Percentiles rank a stretch among this genome's conserved stretches.
Evolutionary conservation across 2,797 vertebrate genomes (phyloP).

Genomic region (Hemibagrus guttatus): DNA sequence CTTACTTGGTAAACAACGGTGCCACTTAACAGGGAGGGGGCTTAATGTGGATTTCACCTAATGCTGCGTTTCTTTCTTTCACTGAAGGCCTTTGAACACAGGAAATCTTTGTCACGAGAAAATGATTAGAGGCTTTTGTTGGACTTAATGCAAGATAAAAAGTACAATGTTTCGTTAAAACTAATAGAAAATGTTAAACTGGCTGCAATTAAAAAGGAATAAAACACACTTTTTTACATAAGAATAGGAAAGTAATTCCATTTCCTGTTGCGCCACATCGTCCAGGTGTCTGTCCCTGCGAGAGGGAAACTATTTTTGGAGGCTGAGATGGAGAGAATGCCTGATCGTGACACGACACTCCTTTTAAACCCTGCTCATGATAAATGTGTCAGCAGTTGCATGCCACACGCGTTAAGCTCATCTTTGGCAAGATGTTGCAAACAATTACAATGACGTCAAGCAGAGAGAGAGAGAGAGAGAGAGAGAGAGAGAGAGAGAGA

Average conservation of each 20-base stretch:
- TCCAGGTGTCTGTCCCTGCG: conserved; percentile 14
- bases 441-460: conserved; percentile 58
- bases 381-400: conserved; percentile 35
- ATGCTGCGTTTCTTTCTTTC: conserved; percentile 32
- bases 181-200: neutral
- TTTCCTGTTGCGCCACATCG: neutral
- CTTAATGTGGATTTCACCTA: conserved; percentile 44
- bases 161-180: neutral
- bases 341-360: conserved; percentile 40
- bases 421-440: conserved; percentile 49
- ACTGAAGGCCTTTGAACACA: neutral
- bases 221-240: neutral
- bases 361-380: conserved; percentile 46
- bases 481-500: neutral
- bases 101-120: conserved; percentile 74
- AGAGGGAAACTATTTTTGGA: conserved; percentile 26
- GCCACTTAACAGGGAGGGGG: conserved; percentile 19
- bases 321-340: conserved; percentile 18
- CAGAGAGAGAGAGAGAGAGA: neutral
- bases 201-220: neutral
- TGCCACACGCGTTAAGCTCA: conserved; percentile 50
- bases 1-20: conserved; percentile 36
- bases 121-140: conserved; percentile 67
- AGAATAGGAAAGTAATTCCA: neutral
- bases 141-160: conserved; percentile 39